A percentile compares a stretch with the other conserved stretches of the same genome.
phyloP scores from a whole-genome alignment of 2,888 invertebrate species.

The Dasysyrphus albostriatus region DNA sequence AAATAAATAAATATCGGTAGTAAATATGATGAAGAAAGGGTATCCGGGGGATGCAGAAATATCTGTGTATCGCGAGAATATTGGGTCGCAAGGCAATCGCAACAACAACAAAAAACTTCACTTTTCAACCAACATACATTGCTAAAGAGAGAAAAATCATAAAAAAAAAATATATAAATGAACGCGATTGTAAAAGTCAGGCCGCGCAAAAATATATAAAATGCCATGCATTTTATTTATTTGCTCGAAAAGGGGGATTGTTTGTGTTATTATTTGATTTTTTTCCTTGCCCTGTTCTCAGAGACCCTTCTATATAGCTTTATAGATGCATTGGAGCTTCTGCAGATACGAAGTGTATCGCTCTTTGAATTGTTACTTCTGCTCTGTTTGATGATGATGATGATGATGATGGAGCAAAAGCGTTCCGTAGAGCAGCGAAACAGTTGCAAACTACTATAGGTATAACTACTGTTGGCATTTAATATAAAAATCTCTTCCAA shows the following conservation, averaged over 20 bases:
- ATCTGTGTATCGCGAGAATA: constrained; percentile 45
- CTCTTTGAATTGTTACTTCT: constrained; percentile 64
- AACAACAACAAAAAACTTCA: constrained; percentile 22
- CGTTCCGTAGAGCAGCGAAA: constrained; percentile 1
- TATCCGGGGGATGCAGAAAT: constrained; percentile 48
- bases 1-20: constrained; percentile 25
- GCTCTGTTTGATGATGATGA: constrained; percentile 49
- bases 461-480: constrained; percentile 50
- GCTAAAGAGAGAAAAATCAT: constrained; percentile 1
- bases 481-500: constrained; percentile 54
- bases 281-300: constrained; percentile 42
- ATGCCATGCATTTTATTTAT: constrained; percentile 73
- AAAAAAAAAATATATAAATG: constrained; percentile 47
- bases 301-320: constrained; percentile 40
- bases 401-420: constrained; percentile 54
- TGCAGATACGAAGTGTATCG: constrained; percentile 58
- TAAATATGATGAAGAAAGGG: constrained; percentile 34
- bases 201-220: constrained; percentile 64
- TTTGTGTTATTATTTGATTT: constrained; percentile 67
- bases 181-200: constrained; percentile 72
- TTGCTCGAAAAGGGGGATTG: constrained; percentile 63
- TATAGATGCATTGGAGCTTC: constrained; percentile 31
- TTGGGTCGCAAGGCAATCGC: constrained; percentile 56
- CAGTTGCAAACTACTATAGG: neutral
- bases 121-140: constrained; percentile 6